Base-by-base conservation (phyloP, 2,113 vertebrate genomes). In the Takifugu bimaculatus region DNA sequence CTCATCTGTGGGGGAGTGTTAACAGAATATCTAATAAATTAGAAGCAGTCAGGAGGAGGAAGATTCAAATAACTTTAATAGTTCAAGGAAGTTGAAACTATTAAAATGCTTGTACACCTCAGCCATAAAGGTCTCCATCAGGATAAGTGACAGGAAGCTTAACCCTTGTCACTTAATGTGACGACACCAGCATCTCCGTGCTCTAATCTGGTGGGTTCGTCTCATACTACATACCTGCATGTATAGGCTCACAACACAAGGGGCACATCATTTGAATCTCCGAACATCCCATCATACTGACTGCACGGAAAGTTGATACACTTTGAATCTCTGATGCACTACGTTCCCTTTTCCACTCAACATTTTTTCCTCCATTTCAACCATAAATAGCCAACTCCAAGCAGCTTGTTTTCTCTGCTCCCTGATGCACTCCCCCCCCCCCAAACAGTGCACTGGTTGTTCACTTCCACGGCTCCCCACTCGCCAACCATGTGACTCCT, bases 181-280 rank as follows among this genome's bases (percentile, higher is more conserved):
- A 20, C 20, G 20, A 20, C 20, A 20, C 20, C 20, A 20, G 29
- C 1, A 32, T 32, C 29, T 32, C 29, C 4, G 29, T 6, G 5
- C 55, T 11, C 15, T 60, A 35, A 58, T 60, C 57, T 57, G 32
- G 66, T 15, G 42, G n/a, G 35, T n/a, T 45, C 61, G 44, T 39
- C 76, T 79, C 72, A 49, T 64, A 72, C 70, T 43, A 39, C 72
- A 47, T 64, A 72, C 70, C 28, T 39, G 32, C 12, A 62, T 67
- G 7, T 49, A 25, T 54, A 32, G 63, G 39, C 63, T 58, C 7
- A 54, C 53, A 32, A 27, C 20, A 47, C 29, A 43, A 20, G 42
- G 29, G 29, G 14, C 14, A 28, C 39, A 55, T 63, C 29, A 53
- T 60, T 50, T 32, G 53, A 32, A 70, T 75, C 56, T 56, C 63